phyloP scores from a whole-genome alignment of 2,797 vertebrate genomes.

The Hybognathus amarus region DNA sequence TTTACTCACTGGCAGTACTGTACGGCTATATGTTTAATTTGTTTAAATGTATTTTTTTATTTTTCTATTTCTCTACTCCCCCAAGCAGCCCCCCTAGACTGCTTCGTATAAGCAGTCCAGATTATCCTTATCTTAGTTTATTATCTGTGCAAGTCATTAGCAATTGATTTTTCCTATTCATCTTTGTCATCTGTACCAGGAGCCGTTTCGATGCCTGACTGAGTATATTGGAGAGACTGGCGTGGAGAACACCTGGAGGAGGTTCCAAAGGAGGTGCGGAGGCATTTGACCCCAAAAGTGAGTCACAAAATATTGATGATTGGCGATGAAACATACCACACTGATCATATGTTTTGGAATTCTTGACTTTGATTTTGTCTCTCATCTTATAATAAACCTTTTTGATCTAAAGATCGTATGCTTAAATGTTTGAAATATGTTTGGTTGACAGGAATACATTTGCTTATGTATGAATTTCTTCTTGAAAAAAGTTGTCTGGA shows the following conservation, averaged over 20 bases:
- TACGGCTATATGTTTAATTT: neutral
- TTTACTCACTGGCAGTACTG: neutral
- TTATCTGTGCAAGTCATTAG: neutral
- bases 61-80: neutral
- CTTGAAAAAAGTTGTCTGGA: neutral
- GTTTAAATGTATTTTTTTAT: neutral
- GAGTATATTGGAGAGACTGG: conserved; percentile 98
- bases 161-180: too few relatives aligned
- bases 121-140: neutral
- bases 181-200: conserved; percentile 72
- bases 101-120: neutral
- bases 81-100: neutral
- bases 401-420: neutral
- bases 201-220: conserved; percentile 99
- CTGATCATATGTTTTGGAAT: neutral
- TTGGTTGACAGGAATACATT: neutral
- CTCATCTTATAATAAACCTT: neutral
- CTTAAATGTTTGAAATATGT: neutral
- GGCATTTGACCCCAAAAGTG: conserved; percentile 98
- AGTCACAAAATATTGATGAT: conserved; percentile 35
- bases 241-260: conserved; percentile 98
- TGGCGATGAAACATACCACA: neutral
- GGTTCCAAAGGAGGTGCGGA: conserved; percentile 96
- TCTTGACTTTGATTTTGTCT: neutral
- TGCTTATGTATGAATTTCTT: neutral